phyloP scores from a whole-genome alignment of 2,888 invertebrate genomes.

The Yponomeuta malinellus region DNA sequence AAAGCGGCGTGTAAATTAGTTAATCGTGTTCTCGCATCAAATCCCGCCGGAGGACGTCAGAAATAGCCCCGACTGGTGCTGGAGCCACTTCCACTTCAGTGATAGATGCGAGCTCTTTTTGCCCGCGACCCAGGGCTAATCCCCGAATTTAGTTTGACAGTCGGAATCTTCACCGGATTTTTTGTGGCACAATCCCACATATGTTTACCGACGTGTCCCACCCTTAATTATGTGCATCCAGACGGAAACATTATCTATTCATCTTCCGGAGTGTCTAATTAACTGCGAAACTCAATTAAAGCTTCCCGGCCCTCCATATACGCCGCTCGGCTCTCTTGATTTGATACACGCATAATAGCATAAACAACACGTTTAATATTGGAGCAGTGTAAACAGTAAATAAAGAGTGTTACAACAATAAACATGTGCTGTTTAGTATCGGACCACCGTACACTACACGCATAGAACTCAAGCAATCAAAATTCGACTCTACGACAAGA shows the following conservation, averaged over 20 bases:
- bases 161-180: constrained; percentile 62
- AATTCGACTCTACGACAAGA: no score
- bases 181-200: constrained; percentile 55
- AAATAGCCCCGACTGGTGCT: not conserved
- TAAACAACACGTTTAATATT: constrained; percentile 8
- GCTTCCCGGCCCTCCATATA: constrained; percentile 6
- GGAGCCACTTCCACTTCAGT: constrained; percentile 22
- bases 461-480: no score
- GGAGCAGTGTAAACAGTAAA: constrained; percentile 9
- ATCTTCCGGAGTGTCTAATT: constrained; percentile 20
- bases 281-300: constrained; percentile 17
- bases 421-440: constrained; percentile 47
- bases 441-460: constrained; percentile 10
- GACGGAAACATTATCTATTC: constrained; percentile 45
- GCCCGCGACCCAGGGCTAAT: constrained; percentile 53
- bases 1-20: constrained; percentile 10
- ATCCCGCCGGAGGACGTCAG: not conserved
- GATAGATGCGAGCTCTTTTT: constrained; percentile 64
- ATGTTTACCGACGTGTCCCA: constrained; percentile 54
- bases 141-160: constrained; percentile 70
- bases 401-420: constrained; percentile 12
- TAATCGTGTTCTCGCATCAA: constrained; percentile 11
- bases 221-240: constrained; percentile 65
- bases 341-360: not conserved
- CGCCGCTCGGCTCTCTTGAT: not conserved